These are phyloP conservation scores for Geopemphigus sp. DNA, from an alignment of 1,140 invertebrate genomes.

Conservation along the genomic window DNA sequence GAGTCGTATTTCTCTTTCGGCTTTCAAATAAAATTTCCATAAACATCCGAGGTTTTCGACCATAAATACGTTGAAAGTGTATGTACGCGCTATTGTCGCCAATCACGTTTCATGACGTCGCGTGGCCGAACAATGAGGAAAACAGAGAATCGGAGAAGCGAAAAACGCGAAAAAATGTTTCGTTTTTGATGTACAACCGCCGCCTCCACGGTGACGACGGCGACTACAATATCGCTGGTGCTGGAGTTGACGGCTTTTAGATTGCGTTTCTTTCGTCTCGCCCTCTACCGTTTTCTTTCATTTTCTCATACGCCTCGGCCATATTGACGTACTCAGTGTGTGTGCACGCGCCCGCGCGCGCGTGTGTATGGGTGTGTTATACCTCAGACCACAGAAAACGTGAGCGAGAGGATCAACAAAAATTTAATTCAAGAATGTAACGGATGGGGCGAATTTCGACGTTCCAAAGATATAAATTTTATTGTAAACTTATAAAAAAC, in stretches of 20 bases:
- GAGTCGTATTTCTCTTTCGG: constrained; percentile 7
- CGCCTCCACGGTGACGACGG: neutral
- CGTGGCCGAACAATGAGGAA: neutral
- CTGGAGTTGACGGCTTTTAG: constrained; percentile 42
- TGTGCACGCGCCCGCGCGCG: neutral
- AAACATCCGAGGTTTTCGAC: constrained; percentile 14
- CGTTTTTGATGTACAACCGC: neutral
- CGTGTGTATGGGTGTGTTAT: neutral
- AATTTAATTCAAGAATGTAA: neutral
- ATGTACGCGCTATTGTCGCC: constrained; percentile 1
- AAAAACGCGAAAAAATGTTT: neutral
- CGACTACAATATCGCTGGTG: neutral
- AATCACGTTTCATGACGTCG: constrained; percentile 3
- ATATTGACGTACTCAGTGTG: neutral
- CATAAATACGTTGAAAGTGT: constrained; percentile 4
- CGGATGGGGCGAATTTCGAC: neutral
- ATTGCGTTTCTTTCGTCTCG: constrained; percentile 8
- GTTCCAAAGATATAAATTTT: neutral
- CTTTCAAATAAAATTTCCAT: constrained; percentile 26
- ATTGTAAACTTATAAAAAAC: neutral
- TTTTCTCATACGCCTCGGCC: neutral
- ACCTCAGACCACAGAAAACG: neutral
- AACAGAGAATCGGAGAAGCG: neutral
- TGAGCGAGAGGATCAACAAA: neutral
- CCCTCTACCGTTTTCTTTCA: neutral